Evolutionary conservation across 2,113 vertebrate species (phyloP).

Genomic region (Rutilus rutilus): DNA sequence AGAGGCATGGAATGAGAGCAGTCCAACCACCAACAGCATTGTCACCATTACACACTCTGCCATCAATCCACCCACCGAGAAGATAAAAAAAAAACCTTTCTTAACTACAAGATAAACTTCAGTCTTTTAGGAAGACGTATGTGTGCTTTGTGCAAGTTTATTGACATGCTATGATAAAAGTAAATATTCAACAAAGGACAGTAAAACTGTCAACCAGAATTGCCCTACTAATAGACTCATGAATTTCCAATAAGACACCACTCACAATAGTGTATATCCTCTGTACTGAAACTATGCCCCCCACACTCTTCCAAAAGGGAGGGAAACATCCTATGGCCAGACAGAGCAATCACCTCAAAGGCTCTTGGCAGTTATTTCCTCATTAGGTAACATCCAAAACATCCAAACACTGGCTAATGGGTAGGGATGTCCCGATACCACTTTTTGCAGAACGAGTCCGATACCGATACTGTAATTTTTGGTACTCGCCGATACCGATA

Average conservation of each 20-base stretch:
- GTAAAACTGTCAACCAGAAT: background rate
- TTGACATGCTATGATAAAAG: constrained; percentile 1
- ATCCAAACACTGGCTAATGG: background rate
- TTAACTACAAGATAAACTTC: background rate
- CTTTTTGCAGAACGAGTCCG: too few species aligned
- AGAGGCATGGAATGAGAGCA: constrained; percentile 1
- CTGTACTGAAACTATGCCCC: too few species aligned
- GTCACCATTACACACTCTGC: background rate
- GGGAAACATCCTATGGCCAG: background rate
- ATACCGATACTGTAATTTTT: too few species aligned
- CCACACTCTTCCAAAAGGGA: background rate
- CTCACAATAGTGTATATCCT: too few species aligned
- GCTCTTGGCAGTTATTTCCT: constrained; percentile 1
- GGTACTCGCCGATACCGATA: too few species aligned
- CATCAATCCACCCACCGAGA: background rate
- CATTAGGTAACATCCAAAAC: background rate
- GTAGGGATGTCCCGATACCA: too few species aligned
- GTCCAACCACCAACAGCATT: background rate
- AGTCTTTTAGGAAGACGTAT: constrained; percentile 15
- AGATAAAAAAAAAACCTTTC: background rate
- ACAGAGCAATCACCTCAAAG: background rate
- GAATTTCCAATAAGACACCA: background rate
- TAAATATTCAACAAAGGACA: constrained; percentile 27
- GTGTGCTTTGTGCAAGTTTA: background rate
- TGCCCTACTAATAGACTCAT: background rate